Evolutionary conservation across 2,888 invertebrate species (phyloP), one percentile per base, ranked within the genome.

Genomic region (Machimus rusticus): DNA sequence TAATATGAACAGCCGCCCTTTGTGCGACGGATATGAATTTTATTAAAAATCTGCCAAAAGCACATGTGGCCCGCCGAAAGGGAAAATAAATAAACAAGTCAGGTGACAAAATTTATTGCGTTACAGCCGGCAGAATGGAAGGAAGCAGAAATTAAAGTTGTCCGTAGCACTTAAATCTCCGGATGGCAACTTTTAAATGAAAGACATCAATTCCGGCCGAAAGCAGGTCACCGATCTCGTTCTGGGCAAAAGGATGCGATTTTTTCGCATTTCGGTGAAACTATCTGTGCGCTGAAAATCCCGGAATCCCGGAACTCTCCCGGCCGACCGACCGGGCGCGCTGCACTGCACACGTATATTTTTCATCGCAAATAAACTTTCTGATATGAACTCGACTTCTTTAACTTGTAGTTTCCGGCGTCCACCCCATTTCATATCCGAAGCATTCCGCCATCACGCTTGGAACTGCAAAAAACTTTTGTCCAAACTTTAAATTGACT

Each of bases 401-500:
- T 82, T 82, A 57, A 66, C 57, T 82, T 82, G 57, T 57, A 55
- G 57, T 82, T 82, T 82, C 55, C 57, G 37, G 39, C 57, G 37
- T 57, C 82, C 82, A 57, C 57, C 66, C 82, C 28, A 82, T 57
- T 82, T 82, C 82, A 82, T 82, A 82, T 82, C 82, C 57, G 82
- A 82, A 82, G 82, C 57, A 82, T 34, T 82, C 66, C 57, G 57
- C 57, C 57, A 82, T 57, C 82, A 82, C 57, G 82, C 82, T 82
- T 82, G 57, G 66, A 28, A 66, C 55, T 57, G 37, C 82, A 85
- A 85, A 85, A 79, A 85, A 85, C 85, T 85, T 74, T 74, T 46
- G 43, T 85, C 43, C 39, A 85, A 85, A 85, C 85, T 85, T 85
- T 85, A 85, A 85, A 85, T 85, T 85, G 85, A 85, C 85, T 85